Evolutionary conservation across 2,113 vertebrate genomes (phyloP), one percentile per base, ranked within the genome.

Genomic region (Athene noctua): DNA sequence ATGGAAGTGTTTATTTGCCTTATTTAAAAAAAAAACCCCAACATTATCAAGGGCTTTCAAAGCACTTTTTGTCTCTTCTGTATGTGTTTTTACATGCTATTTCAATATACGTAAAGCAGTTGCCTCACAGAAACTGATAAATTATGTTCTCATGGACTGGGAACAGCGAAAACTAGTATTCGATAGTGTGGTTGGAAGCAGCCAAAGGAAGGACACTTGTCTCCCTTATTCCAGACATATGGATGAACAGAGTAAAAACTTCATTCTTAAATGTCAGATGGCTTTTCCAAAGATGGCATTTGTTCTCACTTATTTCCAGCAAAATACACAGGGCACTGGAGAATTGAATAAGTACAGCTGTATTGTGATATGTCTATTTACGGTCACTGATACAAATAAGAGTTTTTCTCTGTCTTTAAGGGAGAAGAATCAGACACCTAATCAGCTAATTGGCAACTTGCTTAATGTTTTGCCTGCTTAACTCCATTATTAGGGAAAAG

Each of bases 401-500:
- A 47, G 52, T 46, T 92, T 75, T 87, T 52, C 49, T 67, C 21
- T 61, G 61, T 44, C 68, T 87, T 75, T 49, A 70, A 36, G 38
- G 67, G 61, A 73, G 62, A 73, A 82, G 30, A 62, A 68, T 65
- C 63, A 73, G 62, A 32, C 15, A 20, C 36, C 68, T 67, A 61
- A 92, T 79, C 54, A 86, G 59, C 29, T 92, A 86, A 86, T 71
- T 80, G 73, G 66, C 70, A 80, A 49, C 70, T 75, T 84, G 84
- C 30, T 89, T 72, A 91, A 85, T 80, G 87, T 66, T 81, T 86
- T 57, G 70, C 73, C 80, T 72, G 59, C 44, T 92, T 74, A 93
- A 66, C 40, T 92, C 78, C 90, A 44, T 94, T 94, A 90, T 72
- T 88, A 90, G 54, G 78, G 38, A 72, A 44, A 92, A 65, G 55